Evolutionary conservation across 2,113 vertebrate genomes (phyloP), one percentile per base, ranked within the genome.

Genomic region (Carassius carassius): DNA sequence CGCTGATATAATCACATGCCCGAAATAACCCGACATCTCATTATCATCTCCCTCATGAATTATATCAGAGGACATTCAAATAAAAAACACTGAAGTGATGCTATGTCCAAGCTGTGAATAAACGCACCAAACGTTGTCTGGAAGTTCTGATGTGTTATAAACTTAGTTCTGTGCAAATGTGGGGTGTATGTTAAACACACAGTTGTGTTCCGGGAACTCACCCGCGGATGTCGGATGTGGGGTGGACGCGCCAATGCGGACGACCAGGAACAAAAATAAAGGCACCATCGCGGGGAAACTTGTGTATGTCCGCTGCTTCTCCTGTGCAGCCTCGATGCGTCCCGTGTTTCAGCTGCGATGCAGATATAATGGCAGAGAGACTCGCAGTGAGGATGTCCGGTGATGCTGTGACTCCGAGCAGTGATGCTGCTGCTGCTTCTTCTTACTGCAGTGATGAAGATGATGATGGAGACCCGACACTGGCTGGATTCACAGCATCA

Each of bases 401-500:
- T 23, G 29, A 63, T 74, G 51, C 51, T 82, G 44, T n/a, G 76
- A 41, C 23, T 67, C 63, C 35, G 47, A 17, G 35, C 67, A 25
- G 51, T 49, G 78, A 35, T 86, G 84, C 67, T 85, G 76, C 37
- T 60, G 77, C 78, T 32, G 37, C 32, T 72, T 67, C 78, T 32
- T 81, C 82, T 73, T 32, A 58, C 80, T 86, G 80, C 85, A 86
- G 80, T 78, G 70, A 78, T 77, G 73, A 74, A 54, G 73, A 32
- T 73, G 70, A 73, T 73, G 70, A 73, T 73, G 70, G 70, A 73
- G 70, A 73, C 70, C 47, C 70, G 37, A 65, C 78, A 75, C 67
- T 60, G 51, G 19, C n/a, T 23, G 25, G 4, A 65, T 14, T 65
- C 25, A 51, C 47, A 74, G 25, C 82, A 58, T 62, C 54, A 49